Evolutionary conservation across 2,113 vertebrate genomes (phyloP).

Genomic region (Pelodiscus sinensis): DNA sequence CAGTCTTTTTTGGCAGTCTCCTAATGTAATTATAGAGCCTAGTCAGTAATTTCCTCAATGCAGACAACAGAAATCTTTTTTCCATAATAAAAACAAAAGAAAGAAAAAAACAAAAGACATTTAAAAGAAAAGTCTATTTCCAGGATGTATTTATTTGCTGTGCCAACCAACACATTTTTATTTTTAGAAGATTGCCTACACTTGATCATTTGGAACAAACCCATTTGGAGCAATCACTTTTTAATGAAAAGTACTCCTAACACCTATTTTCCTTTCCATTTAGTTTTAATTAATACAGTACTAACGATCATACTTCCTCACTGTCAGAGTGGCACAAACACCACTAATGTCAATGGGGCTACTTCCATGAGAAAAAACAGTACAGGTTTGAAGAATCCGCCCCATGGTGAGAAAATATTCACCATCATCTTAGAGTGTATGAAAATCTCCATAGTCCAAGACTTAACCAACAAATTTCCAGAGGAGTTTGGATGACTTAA

Average conservation of each 20-base stretch:
- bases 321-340: background rate
- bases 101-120: constrained; percentile 44
- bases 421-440: background rate
- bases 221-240: background rate
- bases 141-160: constrained; percentile 3
- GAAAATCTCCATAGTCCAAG: background rate
- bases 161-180: constrained; percentile 38
- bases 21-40: constrained; percentile 57
- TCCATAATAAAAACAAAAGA: constrained; percentile 26
- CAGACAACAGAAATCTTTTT: constrained; percentile 26
- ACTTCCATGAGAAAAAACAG: background rate
- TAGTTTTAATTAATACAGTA: background rate
- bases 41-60: constrained; percentile 61
- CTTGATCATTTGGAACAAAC: background rate
- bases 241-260: background rate
- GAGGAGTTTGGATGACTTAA: background rate
- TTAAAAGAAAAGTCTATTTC: constrained; percentile 25
- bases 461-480: background rate
- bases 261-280: background rate
- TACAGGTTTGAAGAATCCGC: background rate
- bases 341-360: background rate
- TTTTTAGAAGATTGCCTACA: constrained; percentile 41
- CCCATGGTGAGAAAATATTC: background rate
- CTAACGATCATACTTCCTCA: background rate
- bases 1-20: constrained; percentile 49